These are phyloP conservation scores for Litocranius walleri DNA, from an alignment of 2,113 vertebrate species.

Conservation along the genomic window DNA sequence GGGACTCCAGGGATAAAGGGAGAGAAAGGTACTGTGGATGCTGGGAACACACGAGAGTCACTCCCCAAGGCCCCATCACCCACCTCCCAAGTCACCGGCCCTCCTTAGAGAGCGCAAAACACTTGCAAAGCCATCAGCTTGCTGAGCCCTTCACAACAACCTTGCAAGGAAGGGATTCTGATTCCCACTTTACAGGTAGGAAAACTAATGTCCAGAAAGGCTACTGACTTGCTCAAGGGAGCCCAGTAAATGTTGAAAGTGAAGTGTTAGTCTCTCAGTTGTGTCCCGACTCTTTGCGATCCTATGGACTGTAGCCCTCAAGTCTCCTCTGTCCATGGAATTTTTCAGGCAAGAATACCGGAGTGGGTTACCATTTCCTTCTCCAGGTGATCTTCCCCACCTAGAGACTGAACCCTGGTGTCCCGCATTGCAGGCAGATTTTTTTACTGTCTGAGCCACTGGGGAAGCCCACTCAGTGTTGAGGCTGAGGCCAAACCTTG, in stretches of 20 bases:
- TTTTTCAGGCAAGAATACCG: background rate
- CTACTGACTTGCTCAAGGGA: background rate
- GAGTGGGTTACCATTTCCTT: background rate
- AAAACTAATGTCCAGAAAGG: background rate
- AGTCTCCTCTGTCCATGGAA: background rate
- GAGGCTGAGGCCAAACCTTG: background rate
- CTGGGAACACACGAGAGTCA: background rate
- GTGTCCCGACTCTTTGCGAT: rapidly evolving
- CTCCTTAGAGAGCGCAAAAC: background rate
- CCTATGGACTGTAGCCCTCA: background rate
- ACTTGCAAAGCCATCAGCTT: background rate
- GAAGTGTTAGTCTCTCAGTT: background rate
- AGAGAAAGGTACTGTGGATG: conserved; percentile 77
- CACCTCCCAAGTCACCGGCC: background rate
- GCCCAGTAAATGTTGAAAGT: background rate
- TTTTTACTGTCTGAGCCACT: background rate
- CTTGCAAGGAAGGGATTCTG: background rate
- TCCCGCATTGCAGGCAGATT: background rate
- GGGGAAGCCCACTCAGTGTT: background rate
- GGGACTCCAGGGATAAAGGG: conserved; percentile 83
- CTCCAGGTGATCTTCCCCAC: background rate
- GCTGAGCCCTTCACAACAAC: background rate
- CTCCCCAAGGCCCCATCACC: background rate
- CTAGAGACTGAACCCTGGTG: background rate
- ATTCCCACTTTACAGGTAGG: background rate